Conservation (phyloP, 2,888 invertebrate species). For the Merodon equestris region DNA sequence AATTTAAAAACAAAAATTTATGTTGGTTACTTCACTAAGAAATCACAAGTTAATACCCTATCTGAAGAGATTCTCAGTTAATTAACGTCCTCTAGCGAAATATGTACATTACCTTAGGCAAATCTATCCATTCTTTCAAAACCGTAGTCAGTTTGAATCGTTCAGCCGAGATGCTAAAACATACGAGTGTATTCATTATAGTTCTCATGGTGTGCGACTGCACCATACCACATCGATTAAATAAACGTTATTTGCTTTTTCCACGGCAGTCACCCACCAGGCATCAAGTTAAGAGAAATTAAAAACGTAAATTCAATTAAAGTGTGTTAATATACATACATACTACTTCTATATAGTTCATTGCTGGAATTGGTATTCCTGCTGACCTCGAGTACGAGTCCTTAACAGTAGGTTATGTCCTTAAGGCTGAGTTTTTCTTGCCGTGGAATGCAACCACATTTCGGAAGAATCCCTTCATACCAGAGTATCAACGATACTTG, state of each 20-base stretch:
- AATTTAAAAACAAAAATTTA: too few species aligned
- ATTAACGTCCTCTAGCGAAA: slow-evolving; percentile 26
- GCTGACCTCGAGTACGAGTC: slow-evolving; percentile 75
- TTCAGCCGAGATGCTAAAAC: slow-evolving; percentile 15
- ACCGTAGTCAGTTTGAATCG: slow-evolving; percentile 6
- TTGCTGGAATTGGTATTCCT: slow-evolving; percentile 75
- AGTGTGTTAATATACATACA: neutral
- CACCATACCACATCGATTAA: slow-evolving; percentile 26
- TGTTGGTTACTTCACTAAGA: too few species aligned
- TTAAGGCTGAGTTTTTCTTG: slow-evolving; percentile 72
- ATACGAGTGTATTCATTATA: slow-evolving; percentile 11
- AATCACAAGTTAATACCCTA: too few species aligned
- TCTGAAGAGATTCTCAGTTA: neutral
- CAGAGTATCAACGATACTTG: slow-evolving; percentile 71
- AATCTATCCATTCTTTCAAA: neutral
- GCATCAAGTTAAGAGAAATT: slow-evolving; percentile 72
- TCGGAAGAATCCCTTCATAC: slow-evolving; percentile 74
- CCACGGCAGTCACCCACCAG: slow-evolving; percentile 75
- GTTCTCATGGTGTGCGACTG: neutral
- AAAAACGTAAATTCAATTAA: neutral
- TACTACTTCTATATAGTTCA: slow-evolving; percentile 70
- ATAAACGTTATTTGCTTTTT: slow-evolving; percentile 74
- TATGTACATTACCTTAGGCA: neutral
- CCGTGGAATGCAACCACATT: slow-evolving; percentile 74
- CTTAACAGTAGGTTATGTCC: slow-evolving; percentile 73